Percentiles rank a stretch among this genome's conserved stretches.
phyloP scores from a whole-genome alignment of 2,113 vertebrate species.

The Campylorhamphus procurvoides region DNA sequence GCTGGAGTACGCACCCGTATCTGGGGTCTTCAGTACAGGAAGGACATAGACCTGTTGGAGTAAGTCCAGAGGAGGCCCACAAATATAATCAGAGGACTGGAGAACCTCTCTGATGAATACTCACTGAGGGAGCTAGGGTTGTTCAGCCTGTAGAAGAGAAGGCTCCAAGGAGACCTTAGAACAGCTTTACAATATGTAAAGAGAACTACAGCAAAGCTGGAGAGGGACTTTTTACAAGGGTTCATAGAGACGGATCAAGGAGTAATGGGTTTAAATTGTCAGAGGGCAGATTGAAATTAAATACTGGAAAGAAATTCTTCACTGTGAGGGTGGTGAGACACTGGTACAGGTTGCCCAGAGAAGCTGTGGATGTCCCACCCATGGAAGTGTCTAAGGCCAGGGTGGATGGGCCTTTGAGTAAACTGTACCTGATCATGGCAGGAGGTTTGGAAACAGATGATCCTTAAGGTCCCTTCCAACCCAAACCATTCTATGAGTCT shows the following conservation, averaged over 20 bases:
- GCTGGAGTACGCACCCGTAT: background rate
- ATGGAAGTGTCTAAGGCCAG: background rate
- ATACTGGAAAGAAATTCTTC: background rate
- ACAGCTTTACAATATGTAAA: background rate
- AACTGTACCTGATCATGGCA: background rate
- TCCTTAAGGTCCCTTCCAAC: background rate
- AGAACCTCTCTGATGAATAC: background rate
- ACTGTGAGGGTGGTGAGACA: background rate
- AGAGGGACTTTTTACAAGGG: background rate
- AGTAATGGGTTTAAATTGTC: background rate
- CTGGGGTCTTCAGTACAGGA: rapidly evolving
- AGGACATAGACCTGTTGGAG: background rate
- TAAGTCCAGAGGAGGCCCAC: background rate
- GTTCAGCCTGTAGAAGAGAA: background rate
- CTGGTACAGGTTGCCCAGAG: background rate
- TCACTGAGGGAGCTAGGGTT: background rate
- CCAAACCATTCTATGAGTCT: background rate
- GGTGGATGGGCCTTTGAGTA: background rate
- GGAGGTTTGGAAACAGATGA: background rate
- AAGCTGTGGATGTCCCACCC: background rate
- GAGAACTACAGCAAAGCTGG: background rate
- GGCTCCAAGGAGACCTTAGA: background rate
- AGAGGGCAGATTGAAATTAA: background rate
- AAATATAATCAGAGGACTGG: background rate
- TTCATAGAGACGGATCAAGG: background rate